phyloP scores from a whole-genome alignment of 2,888 invertebrate genomes.

The Atrina japonica region DNA sequence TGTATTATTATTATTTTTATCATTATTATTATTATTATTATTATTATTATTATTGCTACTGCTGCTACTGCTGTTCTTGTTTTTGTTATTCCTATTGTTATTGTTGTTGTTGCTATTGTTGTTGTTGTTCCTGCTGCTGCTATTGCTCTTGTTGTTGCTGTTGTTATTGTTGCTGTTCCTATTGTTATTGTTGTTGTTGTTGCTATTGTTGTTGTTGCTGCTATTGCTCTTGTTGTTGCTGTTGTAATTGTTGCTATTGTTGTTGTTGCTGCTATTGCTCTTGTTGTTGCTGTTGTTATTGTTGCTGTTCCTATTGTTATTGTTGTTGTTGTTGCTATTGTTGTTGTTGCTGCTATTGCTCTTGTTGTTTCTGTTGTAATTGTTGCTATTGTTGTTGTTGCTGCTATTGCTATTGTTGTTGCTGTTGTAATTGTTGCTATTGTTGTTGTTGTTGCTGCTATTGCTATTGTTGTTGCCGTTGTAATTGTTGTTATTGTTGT shows the following conservation, averaged over 20 bases:
- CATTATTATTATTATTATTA: neutral
- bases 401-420: neutral
- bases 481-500: neutral
- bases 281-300: neutral
- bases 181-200: neutral
- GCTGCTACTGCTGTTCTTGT: neutral
- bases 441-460: neutral
- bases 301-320: neutral
- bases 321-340: no score
- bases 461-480: no score
- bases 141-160: neutral
- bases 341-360: neutral
- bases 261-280: neutral
- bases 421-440: no score
- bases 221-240: neutral
- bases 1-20: no score
- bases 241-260: no score
- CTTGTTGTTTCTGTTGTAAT: no score
- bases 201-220: neutral
- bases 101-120: neutral
- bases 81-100: neutral
- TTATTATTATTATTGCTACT: neutral
- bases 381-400: no score
- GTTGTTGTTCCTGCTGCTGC: neutral
- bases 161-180: neutral